A percentile compares a stretch with the other conserved stretches of the same genome.
These are phyloP conservation scores for Capromys pilorides DNA, from an alignment of 2,797 vertebrate species.

Conservation along the genomic window DNA sequence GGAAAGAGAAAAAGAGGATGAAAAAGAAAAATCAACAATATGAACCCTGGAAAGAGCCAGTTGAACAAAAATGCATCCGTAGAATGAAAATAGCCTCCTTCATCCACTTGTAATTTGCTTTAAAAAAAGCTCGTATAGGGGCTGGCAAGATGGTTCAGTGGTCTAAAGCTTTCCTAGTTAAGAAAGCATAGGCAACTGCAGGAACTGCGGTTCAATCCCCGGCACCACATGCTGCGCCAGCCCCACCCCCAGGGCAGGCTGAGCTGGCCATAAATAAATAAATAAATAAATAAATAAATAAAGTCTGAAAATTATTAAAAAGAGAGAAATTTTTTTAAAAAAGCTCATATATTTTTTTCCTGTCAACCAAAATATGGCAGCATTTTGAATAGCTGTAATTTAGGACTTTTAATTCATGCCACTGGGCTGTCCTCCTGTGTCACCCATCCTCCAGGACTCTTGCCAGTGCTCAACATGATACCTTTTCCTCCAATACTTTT, in stretches of 20 bases:
- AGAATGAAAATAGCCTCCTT: accelerated
- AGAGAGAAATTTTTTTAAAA: no score
- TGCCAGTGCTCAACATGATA: not conserved
- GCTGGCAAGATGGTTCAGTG: no score
- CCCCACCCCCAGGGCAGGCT: no score
- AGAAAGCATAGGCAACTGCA: no score
- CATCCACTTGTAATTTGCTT: not conserved
- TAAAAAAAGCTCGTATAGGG: not conserved
- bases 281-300: no score
- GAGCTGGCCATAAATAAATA: no score
- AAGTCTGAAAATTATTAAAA: no score
- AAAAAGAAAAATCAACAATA: not conserved
- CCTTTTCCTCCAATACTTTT: not conserved
- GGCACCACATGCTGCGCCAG: no score
- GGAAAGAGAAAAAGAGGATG: not conserved
- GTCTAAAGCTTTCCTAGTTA: no score
- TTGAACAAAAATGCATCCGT: accelerated
- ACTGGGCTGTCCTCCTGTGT: not conserved
- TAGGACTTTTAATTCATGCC: not conserved
- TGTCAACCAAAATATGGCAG: not conserved
- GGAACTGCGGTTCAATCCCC: no score
- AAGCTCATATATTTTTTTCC: not conserved
- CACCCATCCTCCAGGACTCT: not conserved
- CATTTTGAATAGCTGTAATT: not conserved
- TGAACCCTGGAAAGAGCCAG: not conserved